Percentiles rank a stretch among this genome's conserved stretches.
Evolutionary conservation across 2,113 vertebrate species (phyloP).

Genomic region (Scatophagus argus): DNA sequence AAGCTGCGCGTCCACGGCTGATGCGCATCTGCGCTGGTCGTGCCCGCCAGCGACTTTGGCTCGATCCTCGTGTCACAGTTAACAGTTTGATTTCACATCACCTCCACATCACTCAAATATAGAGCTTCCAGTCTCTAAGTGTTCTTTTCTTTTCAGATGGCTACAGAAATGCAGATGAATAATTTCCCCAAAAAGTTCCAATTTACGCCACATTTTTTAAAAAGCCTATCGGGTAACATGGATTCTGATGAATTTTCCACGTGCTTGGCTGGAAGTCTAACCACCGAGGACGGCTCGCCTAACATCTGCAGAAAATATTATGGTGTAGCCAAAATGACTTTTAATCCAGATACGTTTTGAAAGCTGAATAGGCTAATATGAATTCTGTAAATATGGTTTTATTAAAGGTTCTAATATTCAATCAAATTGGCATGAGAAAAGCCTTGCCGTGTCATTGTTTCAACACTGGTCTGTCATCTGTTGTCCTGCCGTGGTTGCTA

Average conservation of each 20-base stretch:
- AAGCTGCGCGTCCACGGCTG: slow-evolving; percentile 22
- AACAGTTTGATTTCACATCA: background rate
- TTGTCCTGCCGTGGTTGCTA: background rate
- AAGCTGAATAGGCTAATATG: background rate
- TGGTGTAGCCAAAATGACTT: background rate
- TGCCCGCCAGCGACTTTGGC: background rate
- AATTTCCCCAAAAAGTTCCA: slow-evolving; percentile 44
- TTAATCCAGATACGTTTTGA: background rate
- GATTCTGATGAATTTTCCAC: slow-evolving; percentile 66
- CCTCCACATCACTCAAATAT: background rate
- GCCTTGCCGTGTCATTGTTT: too few relatives aligned
- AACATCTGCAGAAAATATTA: slow-evolving; percentile 66
- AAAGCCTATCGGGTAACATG: slow-evolving; percentile 52
- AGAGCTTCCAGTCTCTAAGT: background rate
- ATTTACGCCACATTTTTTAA: slow-evolving; percentile 31
- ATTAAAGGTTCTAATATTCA: background rate
- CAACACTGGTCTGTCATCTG: background rate
- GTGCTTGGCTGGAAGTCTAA: slow-evolving; percentile 58
- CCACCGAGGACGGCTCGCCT: slow-evolving; percentile 11
- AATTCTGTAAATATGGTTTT: background rate
- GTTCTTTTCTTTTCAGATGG: background rate
- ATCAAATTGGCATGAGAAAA: background rate
- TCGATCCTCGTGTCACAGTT: background rate
- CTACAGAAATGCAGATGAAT: slow-evolving; percentile 41
- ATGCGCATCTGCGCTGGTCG: slow-evolving; percentile 13